A percentile compares a stretch with the other conserved stretches of the same genome.
These are phyloP conservation scores for Imbricaverruca yamaguchii DNA, from an alignment of 2,888 invertebrate genomes.

Conservation along the genomic window DNA sequence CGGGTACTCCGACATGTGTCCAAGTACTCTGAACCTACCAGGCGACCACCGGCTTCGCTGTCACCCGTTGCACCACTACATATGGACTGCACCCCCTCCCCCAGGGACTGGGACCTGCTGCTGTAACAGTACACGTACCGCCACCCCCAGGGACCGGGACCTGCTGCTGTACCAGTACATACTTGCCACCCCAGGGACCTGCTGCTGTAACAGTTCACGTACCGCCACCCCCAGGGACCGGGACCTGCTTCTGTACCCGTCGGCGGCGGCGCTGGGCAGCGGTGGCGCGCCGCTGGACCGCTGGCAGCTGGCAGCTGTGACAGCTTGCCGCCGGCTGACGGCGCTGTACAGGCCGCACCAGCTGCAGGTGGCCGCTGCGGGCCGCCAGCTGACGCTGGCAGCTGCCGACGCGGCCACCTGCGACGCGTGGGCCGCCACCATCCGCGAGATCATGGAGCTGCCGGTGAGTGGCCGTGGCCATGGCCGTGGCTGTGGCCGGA, in stretches of 20 bases:
- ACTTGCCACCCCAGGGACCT: not conserved
- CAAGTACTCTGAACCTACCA: no score
- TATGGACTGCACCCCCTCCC: no score
- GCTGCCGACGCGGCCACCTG: not conserved
- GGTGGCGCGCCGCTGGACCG: constrained; percentile 1
- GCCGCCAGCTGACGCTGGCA: not conserved
- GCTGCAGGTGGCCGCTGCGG: not conserved
- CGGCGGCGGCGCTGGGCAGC: not conserved
- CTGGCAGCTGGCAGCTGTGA: not conserved
- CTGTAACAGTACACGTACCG: no score
- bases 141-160: no score
- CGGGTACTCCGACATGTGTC: no score
- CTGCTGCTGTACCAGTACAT: no score
- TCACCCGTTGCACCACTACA: no score
- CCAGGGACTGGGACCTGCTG: no score
- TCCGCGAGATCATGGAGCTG: constrained; percentile 9
- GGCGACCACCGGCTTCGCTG: no score
- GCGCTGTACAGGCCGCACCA: not conserved
- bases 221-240: not conserved
- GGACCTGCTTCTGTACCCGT: constrained; percentile 14
- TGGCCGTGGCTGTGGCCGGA: not conserved
- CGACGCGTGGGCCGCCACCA: not conserved
- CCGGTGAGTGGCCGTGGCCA: not conserved
- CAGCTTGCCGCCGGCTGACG: not conserved
- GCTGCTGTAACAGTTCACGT: not conserved